Percentiles rank a stretch among this genome's conserved stretches.
phyloP scores from a whole-genome alignment of 2,797 vertebrate genomes.

The Xenops minutus region DNA sequence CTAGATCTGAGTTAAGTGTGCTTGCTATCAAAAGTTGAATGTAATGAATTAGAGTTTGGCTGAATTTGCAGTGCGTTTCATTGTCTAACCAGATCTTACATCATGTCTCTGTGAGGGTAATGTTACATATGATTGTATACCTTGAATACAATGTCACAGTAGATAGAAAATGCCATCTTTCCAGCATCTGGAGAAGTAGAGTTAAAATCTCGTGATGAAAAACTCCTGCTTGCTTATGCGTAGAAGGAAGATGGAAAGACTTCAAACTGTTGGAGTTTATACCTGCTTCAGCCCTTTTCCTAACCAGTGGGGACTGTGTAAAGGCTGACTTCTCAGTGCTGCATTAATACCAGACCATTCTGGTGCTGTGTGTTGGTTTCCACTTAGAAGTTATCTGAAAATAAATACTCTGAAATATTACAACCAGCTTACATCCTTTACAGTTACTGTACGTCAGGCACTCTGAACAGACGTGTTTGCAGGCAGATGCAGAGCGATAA shows the following conservation, averaged over 20 bases:
- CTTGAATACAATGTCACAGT: background rate
- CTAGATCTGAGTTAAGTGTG: background rate
- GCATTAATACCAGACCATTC: background rate
- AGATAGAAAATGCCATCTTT: background rate
- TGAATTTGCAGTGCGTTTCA: background rate
- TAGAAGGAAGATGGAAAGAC: background rate
- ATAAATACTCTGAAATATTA: background rate
- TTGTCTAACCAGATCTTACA: background rate
- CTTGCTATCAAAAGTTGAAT: background rate
- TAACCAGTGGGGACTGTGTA: background rate
- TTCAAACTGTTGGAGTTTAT: background rate
- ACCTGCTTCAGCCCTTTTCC: background rate
- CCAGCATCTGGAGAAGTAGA: background rate
- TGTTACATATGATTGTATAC: background rate
- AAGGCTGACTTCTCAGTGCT: background rate
- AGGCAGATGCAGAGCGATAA: background rate
- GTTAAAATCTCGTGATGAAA: background rate
- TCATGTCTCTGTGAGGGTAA: background rate
- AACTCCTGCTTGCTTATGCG: background rate
- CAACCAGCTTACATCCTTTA: background rate
- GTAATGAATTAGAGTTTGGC: background rate
- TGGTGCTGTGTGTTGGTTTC: background rate
- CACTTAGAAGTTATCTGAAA: background rate
- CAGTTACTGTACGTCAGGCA: background rate
- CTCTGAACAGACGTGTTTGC: background rate